Conservation (phyloP, 2,888 invertebrate species). For the Mongoloraphidia duomilia region DNA sequence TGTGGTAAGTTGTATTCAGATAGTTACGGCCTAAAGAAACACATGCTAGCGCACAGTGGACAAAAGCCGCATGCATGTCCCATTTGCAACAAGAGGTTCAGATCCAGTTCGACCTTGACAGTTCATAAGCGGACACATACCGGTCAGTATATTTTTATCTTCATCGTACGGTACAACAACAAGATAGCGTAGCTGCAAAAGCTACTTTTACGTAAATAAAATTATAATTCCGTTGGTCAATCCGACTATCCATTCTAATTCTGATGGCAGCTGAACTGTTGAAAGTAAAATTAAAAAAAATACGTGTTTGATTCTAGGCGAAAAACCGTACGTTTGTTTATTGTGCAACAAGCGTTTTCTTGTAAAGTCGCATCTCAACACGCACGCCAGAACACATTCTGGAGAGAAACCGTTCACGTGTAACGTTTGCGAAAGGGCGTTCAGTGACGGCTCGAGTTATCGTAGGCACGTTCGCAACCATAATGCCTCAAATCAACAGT, state of each 20-base stretch:
- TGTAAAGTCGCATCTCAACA: slow-evolving; percentile 2
- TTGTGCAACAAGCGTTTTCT: slow-evolving; percentile 4
- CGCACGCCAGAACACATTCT: slow-evolving; percentile 3
- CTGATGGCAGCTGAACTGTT: too few species aligned
- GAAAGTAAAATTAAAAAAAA: too few species aligned
- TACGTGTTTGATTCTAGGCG: not conserved
- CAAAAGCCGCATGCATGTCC: slow-evolving; percentile 19
- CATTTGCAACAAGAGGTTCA: slow-evolving; percentile 25
- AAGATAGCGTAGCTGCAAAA: too few species aligned
- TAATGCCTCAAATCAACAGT: not conserved
- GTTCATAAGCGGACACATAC: slow-evolving; percentile 29
- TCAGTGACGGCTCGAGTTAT: slow-evolving; percentile 3
- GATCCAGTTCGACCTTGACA: slow-evolving; percentile 28
- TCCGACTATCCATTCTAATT: too few species aligned
- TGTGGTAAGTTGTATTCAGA: slow-evolving; percentile 4
- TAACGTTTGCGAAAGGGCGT: not conserved
- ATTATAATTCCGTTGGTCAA: too few species aligned
- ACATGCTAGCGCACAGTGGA: slow-evolving; percentile 2
- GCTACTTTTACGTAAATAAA: too few species aligned
- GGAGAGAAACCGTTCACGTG: slow-evolving; percentile 3
- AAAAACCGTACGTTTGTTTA: slow-evolving; percentile 2
- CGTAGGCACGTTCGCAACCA: slow-evolving; percentile 2
- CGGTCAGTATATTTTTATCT: slow-evolving; percentile 11
- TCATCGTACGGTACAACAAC: too few species aligned
- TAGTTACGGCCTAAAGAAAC: slow-evolving; percentile 3